Conservation (phyloP, 2,113 vertebrate genomes). For the Brevimyrus niger region DNA sequence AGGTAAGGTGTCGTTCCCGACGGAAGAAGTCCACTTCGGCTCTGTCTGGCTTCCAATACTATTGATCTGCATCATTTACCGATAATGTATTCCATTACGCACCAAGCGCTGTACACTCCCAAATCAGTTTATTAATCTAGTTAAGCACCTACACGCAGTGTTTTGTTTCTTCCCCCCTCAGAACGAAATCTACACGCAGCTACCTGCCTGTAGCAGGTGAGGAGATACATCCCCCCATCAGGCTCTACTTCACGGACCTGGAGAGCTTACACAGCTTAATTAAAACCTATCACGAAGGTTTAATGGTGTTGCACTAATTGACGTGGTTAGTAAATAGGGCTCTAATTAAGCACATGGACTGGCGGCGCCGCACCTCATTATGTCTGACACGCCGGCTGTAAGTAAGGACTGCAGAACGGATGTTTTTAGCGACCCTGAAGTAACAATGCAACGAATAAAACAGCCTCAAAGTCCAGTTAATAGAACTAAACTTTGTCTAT, state of each 20-base stretch:
- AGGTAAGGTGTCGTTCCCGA: background rate
- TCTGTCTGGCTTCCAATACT: background rate
- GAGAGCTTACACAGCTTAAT: constrained; percentile 25
- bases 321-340: constrained; percentile 31
- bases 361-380: constrained; percentile 14
- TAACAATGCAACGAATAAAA: background rate
- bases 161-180: background rate
- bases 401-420: background rate
- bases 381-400: background rate
- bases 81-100: background rate
- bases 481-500: background rate
- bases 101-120: background rate
- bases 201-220: constrained; percentile 23
- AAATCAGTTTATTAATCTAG: background rate
- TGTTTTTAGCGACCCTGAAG: background rate
- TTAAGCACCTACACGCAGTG: background rate
- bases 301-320: constrained; percentile 32
- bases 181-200: background rate
- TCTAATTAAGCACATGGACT: constrained; percentile 25
- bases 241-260: background rate
- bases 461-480: background rate
- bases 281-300: constrained; percentile 25
- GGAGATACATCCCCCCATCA: background rate
- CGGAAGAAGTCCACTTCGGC: background rate
- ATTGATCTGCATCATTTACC: background rate